Base-by-base conservation (phyloP, 2,888 invertebrate genomes). In the Campoletis raptor region DNA sequence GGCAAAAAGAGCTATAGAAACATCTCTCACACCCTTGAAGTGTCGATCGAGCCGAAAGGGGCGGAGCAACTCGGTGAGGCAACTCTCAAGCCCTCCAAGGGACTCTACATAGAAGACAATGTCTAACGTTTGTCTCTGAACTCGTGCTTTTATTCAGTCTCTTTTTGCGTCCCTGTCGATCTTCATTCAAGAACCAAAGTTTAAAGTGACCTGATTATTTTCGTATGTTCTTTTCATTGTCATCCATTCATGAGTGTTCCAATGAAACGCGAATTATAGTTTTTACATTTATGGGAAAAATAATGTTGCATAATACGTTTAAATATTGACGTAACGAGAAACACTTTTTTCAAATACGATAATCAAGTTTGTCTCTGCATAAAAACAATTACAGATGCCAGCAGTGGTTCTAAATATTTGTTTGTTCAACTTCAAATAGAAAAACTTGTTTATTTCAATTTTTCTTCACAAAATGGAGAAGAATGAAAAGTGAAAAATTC, bases 41-140 rank as follows among this genome's bases (percentile, higher is more conserved):
- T 80, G 70, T 70, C n/a, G 36, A 42, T 80, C 70, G 70, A 69
- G 40, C 67, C 36, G 48, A 69, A 57, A 42, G 24, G 42, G 57
- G 73, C 42, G 61, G 57, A 54, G 54, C 42, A 42, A 80, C 78
- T 69, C 69, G 54, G 37, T 48, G 66, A 18, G 40, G 70, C 48
- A 61, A 61, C 61, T 30, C 61, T 45, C 48, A 74, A 74, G 61
- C 74, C 61, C n/a, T 74, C 61, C 74, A 74, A 74, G 74, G 54
- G 37, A 48, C 70, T 76, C 30, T 61, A 42, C 76, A 64, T 74
- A 66, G 37, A 21, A 36, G 30, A 21, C 78, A 69, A 54, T 21
- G 52, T 45, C 57, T 45, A 42, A 70, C 36, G 42, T 57, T 30
- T 57, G 36, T 54, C 54, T 54, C 57, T 73, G 21, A 24, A 69